Evolutionary conservation across 2,888 invertebrate species (phyloP).

Genomic region (Drosophila eohydei): DNA sequence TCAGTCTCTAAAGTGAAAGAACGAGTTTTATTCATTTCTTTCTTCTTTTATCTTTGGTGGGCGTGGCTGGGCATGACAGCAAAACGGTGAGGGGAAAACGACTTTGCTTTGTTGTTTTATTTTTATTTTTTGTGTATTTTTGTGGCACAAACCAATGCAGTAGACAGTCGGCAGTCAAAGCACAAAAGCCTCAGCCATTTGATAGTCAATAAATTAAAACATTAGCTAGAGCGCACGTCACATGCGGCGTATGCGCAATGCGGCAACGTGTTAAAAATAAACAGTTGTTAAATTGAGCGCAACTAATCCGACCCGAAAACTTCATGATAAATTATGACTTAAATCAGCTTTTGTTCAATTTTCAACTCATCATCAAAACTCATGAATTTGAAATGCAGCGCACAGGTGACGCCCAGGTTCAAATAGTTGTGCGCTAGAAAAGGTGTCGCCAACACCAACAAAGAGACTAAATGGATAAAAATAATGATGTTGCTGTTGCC

Average conservation of each 20-base stretch:
- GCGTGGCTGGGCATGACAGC: conserved; percentile 55
- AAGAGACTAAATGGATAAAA: conserved; percentile 67
- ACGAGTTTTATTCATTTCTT: conserved; percentile 53
- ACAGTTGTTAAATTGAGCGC: conserved; percentile 77
- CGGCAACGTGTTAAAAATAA: conserved; percentile 78
- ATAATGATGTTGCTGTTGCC: conserved; percentile 56
- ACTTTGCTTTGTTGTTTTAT: conserved; percentile 32
- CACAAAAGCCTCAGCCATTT: conserved; percentile 61
- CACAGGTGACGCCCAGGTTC: conserved; percentile 64
- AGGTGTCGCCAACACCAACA: conserved; percentile 68
- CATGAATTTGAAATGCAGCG: conserved; percentile 33
- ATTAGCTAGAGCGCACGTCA: conserved; percentile 55
- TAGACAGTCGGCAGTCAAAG: conserved; percentile 51
- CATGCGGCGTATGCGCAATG: conserved; percentile 65
- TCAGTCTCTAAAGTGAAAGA: conserved; percentile 62
- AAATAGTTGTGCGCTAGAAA: conserved; percentile 57
- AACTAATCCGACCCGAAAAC: conserved; percentile 71
- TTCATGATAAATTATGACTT: conserved; percentile 80
- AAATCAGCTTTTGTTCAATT: conserved; percentile 80
- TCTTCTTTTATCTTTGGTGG: conserved; percentile 24
- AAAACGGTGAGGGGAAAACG: not conserved
- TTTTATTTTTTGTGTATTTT: not conserved
- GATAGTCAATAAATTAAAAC: conserved; percentile 76
- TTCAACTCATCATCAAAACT: conserved; percentile 75
- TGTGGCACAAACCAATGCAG: conserved; percentile 77